phyloP scores from a whole-genome alignment of 2,113 vertebrate species.

The Gopherus flavomarginatus region DNA sequence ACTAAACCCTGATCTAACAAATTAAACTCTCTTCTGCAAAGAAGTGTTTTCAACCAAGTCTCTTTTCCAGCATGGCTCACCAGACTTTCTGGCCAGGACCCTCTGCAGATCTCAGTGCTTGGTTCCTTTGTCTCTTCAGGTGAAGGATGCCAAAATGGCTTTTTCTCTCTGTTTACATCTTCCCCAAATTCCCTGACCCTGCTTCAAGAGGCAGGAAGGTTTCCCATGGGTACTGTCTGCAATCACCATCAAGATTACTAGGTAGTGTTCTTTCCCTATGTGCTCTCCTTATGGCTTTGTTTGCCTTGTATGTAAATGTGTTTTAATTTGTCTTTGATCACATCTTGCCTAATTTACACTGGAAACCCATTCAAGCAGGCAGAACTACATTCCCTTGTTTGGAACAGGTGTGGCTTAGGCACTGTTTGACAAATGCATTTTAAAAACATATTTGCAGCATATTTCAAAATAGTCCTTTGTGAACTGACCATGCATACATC shows the following conservation, averaged over 20 bases:
- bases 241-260: not conserved
- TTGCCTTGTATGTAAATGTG: not conserved
- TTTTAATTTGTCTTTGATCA: not conserved
- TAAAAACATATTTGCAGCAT: not conserved
- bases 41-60: not conserved
- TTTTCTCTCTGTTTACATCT: not conserved
- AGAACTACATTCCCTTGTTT: not conserved
- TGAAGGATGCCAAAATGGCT: not conserved
- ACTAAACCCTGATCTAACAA: not conserved
- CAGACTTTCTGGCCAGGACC: not conserved
- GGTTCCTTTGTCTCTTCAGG: not conserved
- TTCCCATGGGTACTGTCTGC: not conserved
- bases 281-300: not conserved
- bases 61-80: not conserved
- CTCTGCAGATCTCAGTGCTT: not conserved
- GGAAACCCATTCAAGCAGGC: not conserved
- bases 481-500: not conserved
- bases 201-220: not conserved
- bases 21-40: not conserved
- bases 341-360: not conserved
- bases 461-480: not conserved
- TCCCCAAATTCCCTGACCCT: not conserved
- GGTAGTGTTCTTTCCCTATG: not conserved
- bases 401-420: not conserved
- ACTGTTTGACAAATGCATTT: not conserved